phyloP scores from a whole-genome alignment of 2,888 invertebrate genomes.

The Torymus tubicola region DNA sequence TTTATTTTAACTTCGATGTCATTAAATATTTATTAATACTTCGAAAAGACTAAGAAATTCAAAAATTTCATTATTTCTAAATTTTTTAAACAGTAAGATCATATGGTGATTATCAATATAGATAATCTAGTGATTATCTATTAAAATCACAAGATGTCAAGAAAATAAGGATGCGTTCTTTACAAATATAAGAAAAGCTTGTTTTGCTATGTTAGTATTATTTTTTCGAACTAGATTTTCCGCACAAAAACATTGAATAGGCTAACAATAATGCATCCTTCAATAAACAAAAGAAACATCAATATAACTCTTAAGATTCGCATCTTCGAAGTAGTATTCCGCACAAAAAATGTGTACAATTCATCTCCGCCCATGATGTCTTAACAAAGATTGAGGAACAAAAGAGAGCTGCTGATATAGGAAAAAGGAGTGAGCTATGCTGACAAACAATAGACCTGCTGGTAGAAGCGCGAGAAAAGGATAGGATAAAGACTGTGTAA shows the following conservation, averaged over 20 bases:
- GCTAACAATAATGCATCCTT: slow-evolving; percentile 5
- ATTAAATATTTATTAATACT: no score
- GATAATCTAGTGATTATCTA: no score
- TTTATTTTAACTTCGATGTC: no score
- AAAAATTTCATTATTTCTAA: no score
- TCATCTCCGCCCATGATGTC: slow-evolving; percentile 23
- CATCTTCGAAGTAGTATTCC: slow-evolving; percentile 28
- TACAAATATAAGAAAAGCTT: background rate
- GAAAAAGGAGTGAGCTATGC: slow-evolving; percentile 39
- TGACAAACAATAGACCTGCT: slow-evolving; percentile 26
- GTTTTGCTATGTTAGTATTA: background rate
- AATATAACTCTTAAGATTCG: slow-evolving; percentile 41
- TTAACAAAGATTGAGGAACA: slow-evolving; percentile 29
- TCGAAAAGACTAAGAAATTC: no score
- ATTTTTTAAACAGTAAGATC: no score
- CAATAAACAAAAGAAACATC: slow-evolving; percentile 16
- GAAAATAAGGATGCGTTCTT: background rate
- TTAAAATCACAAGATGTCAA: background rate
- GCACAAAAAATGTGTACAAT: slow-evolving; percentile 35
- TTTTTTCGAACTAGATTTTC: background rate
- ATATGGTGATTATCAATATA: no score
- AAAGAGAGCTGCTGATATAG: slow-evolving; percentile 35
- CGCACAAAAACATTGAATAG: background rate
- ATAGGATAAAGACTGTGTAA: slow-evolving; percentile 28
- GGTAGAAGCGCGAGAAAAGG: slow-evolving; percentile 34